Base-by-base conservation (phyloP, 2,797 vertebrate species). In the Emys orbicularis region DNA sequence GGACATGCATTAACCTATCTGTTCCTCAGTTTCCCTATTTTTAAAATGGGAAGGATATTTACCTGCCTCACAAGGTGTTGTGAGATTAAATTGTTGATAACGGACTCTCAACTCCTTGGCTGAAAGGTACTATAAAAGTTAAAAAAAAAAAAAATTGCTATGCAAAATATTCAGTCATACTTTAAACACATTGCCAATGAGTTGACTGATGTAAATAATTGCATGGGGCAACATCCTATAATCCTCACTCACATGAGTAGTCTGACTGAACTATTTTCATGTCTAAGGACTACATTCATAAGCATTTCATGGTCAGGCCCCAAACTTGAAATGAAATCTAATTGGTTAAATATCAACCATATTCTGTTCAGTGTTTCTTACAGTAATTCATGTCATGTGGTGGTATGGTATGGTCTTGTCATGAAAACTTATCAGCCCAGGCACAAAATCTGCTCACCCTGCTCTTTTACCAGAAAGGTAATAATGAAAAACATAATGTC, bases 401-500 rank as follows among this genome's bases (percentile, higher is more conserved):
- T 34, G 23, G 13, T 52, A 11, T 23, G 47, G 9, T 47, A 72
- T 4, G 86, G 5, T 0, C 2, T n/a, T 0, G 2, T 54, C 16
- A 44, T 34, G 31, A 56, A 57, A 86, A 68, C 1, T 0, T 44
- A 23, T 19, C 0, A 0, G 31, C 27, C 19, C 12, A 11, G 41
- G 7, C 1, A 0, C 5, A 31, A 8, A 12, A 4, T 77, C 49
- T 1, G 5, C 31, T 44, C 1, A 0, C 34, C 74, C 50, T 7
- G 1, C 13, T 61, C 31, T 61, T 61, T 61, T 61, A 31, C 59
- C 29, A 61, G 59, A 61, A 8, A 0, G 0, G 31, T 0, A 0
- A 37, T n/a, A 37, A 25, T 3, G 3, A 41, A 37, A 81, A 15
- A 25, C 50, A 12, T 76, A 31, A 10, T 3, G 12, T 49, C 27